A percentile compares a stretch with the other conserved stretches of the same genome.
phyloP scores from a whole-genome alignment of 30 jellyfish, hydroid and myxozoan species.

The Pelagia noctiluca region DNA sequence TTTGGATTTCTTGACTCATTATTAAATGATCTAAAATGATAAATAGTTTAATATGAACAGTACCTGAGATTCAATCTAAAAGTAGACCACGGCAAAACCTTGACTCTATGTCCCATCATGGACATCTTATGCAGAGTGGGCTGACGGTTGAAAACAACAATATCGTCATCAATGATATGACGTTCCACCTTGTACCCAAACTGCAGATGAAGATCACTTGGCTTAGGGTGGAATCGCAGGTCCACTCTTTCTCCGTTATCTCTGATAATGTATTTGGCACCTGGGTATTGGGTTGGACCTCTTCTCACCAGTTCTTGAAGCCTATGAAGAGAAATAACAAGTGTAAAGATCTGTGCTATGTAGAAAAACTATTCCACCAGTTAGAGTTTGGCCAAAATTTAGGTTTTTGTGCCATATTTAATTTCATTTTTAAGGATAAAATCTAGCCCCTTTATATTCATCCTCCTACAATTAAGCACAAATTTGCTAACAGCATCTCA shows the following conservation, averaged over 20 bases:
- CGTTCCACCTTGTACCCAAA: constrained; percentile 98
- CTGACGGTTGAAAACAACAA: constrained; percentile 96
- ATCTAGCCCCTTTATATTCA: too few species aligned
- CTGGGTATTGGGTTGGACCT: constrained; percentile 99
- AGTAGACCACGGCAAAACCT: constrained; percentile 99
- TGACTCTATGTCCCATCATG: constrained; percentile 99
- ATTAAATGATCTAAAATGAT: too few species aligned
- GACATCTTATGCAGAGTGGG: constrained; percentile 99
- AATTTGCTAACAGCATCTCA: too few species aligned
- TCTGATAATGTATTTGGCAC: constrained; percentile 98
- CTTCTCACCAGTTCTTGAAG: constrained; percentile 94
- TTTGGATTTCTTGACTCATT: too few species aligned
- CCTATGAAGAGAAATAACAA: constrained; percentile 35
- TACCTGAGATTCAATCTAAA: constrained; percentile 97
- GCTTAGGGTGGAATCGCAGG: constrained; percentile 92
- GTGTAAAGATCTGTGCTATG: too few species aligned
- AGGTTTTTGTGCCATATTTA: too few species aligned
- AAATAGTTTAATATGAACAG: too few species aligned
- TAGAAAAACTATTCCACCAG: too few species aligned
- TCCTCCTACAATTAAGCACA: too few species aligned
- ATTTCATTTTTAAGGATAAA: too few species aligned
- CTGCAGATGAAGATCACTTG: constrained; percentile 97
- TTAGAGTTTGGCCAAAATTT: too few species aligned
- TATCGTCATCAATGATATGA: constrained; percentile 96
- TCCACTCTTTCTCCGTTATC: constrained; percentile 98